phyloP scores from a whole-genome alignment of 92 coral and sea anemone species.

The Meandrina meandrites region DNA sequence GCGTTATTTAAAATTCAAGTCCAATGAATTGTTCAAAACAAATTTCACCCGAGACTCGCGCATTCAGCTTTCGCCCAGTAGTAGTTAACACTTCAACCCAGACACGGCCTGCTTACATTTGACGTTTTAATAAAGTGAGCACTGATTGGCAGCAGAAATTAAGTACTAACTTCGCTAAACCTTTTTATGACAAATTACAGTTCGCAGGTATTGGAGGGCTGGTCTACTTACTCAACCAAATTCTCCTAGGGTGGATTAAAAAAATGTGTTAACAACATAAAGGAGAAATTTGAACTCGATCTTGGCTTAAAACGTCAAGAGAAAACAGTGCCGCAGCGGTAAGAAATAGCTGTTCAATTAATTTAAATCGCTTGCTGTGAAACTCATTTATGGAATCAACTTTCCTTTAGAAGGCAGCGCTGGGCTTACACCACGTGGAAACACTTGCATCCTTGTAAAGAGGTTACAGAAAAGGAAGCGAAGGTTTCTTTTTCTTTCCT shows the following conservation, averaged over 20 bases:
- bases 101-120: background rate
- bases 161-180: background rate
- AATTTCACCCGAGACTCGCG: too few relatives aligned
- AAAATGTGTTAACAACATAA: background rate
- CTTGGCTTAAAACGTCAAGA: background rate
- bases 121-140: background rate
- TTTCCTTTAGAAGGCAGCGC: background rate
- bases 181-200: background rate
- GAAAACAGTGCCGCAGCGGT: conserved; percentile 8
- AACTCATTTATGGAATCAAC: background rate
- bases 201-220: background rate
- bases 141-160: background rate
- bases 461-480: background rate
- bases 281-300: background rate
- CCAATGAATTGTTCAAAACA: background rate
- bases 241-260: background rate
- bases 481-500: background rate
- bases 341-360: background rate
- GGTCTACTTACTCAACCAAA: background rate
- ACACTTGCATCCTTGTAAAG: background rate
- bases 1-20: too few relatives aligned
- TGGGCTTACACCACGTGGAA: background rate
- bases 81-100: background rate
- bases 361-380: background rate
- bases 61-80: background rate